Evolutionary conservation across 35 echinoderm and acorn worm species (phyloP).

Genomic region (Diadema setosum): DNA sequence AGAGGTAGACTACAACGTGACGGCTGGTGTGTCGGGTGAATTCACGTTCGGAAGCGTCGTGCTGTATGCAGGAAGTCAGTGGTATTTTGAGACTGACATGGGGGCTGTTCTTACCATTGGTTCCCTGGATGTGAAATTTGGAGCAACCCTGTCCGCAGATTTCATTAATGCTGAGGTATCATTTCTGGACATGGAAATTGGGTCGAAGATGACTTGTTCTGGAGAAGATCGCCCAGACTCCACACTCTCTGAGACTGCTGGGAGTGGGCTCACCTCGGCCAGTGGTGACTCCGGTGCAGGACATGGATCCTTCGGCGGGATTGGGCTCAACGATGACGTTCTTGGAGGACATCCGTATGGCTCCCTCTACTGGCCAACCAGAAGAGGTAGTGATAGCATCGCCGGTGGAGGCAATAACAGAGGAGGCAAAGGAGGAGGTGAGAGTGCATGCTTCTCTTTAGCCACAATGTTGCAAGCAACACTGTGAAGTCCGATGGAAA

Average conservation of each 20-base stretch:
- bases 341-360: slow-evolving; percentile 70
- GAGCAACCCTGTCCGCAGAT: slow-evolving; percentile 61
- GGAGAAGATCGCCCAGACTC: slow-evolving; percentile 44
- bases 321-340: neutral
- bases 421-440: slow-evolving; percentile 34
- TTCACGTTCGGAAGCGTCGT: slow-evolving; percentile 74
- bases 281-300: slow-evolving; percentile 66
- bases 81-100: slow-evolving; percentile 71
- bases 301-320: slow-evolving; percentile 80
- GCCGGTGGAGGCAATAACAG: neutral
- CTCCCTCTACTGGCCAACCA: slow-evolving; percentile 63
- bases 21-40: neutral
- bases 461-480: too few relatives aligned
- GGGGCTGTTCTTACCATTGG: slow-evolving; percentile 53
- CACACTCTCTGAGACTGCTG: slow-evolving; percentile 27
- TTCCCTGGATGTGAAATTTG: slow-evolving; percentile 66
- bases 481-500: too few relatives aligned
- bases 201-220: slow-evolving; percentile 36
- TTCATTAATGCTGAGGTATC: slow-evolving; percentile 26
- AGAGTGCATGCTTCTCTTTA: too few relatives aligned
- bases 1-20: neutral
- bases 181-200: slow-evolving; percentile 66
- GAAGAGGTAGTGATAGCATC: slow-evolving; percentile 53
- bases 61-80: slow-evolving; percentile 60
- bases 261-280: neutral